phyloP scores from a whole-genome alignment of 2,797 vertebrate species.

The Poeciliopsis infans region DNA sequence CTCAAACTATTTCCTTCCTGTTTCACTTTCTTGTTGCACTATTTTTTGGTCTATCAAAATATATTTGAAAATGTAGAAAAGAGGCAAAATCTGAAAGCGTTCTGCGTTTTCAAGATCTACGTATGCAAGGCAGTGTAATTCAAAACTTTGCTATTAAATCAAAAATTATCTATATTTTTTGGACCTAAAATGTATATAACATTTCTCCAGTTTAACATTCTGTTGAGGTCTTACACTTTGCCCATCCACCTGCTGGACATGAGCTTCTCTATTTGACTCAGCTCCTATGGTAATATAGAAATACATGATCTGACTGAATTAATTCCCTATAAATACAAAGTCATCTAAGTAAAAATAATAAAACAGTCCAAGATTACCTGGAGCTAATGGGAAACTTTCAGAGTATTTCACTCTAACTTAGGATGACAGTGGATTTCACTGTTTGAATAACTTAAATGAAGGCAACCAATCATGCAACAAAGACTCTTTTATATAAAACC shows the following conservation, averaged over 20 bases:
- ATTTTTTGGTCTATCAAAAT: not conserved
- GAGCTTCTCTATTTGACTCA: not conserved
- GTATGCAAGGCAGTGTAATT: not conserved
- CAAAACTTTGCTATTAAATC: not conserved
- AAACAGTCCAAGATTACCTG: not conserved
- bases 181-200: not conserved
- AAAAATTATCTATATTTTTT: not conserved
- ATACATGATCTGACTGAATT: not conserved
- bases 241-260: not conserved
- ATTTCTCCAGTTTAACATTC: not conserved
- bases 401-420: not conserved
- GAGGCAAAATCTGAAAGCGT: not conserved
- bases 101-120: not conserved
- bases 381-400: not conserved
- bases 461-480: not conserved
- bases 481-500: constrained; percentile 14
- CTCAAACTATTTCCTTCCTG: not conserved
- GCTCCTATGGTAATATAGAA: not conserved
- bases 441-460: not conserved
- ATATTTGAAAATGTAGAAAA: not conserved
- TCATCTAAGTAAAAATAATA: not conserved
- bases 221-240: not conserved
- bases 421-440: not conserved
- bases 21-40: not conserved
- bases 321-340: not conserved